Conservation (phyloP, 2,888 invertebrate genomes). For the Parthenolecanium corni region DNA sequence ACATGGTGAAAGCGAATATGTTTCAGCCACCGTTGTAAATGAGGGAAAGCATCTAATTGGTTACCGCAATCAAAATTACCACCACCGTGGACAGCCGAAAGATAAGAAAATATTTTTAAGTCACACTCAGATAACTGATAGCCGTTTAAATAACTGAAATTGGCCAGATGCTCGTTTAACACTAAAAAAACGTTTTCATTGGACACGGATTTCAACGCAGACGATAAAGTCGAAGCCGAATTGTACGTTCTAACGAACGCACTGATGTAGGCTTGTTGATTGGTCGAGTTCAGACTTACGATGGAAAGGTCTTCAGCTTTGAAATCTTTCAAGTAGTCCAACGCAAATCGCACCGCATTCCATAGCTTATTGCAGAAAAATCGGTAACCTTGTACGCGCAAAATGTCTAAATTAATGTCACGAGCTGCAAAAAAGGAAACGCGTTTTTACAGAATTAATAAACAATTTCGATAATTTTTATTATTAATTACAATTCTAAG, state of each 20-base stretch:
- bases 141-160: conserved; percentile 41
- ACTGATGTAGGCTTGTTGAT: not conserved
- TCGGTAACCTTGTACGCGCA: conserved; percentile 83
- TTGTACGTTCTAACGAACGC: not conserved
- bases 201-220: not conserved
- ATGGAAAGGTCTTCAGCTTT: not conserved
- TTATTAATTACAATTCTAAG: too few species aligned
- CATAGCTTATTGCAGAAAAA: conserved; percentile 98
- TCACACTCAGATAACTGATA: conserved; percentile 41
- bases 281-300: not conserved
- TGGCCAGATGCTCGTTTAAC: conserved; percentile 39
- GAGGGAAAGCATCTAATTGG: conserved; percentile 34
- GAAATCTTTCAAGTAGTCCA: conserved; percentile 6
- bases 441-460: too few species aligned
- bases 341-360: conserved; percentile 63
- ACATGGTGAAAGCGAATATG: conserved; percentile 37
- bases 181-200: conserved; percentile 32
- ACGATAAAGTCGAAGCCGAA: not conserved
- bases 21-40: conserved; percentile 40
- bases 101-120: conserved; percentile 35
- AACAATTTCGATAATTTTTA: too few species aligned
- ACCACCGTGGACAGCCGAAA: conserved; percentile 27
- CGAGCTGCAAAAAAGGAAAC: conserved; percentile 46
- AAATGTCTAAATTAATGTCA: conserved; percentile 92
- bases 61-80: not conserved